phyloP scores from a whole-genome alignment of 2,888 invertebrate species.

The Cenopis cana region DNA sequence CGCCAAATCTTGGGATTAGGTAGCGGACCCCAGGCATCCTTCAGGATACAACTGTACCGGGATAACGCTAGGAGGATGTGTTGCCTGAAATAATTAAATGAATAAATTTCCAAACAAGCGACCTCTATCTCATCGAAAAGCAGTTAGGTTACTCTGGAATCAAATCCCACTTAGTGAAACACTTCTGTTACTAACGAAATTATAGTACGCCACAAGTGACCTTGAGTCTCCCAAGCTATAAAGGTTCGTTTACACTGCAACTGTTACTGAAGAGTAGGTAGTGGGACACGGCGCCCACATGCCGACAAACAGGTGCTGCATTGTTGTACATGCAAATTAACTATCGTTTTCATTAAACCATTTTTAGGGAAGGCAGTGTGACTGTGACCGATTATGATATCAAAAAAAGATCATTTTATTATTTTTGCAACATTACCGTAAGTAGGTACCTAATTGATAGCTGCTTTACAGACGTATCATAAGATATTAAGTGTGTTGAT shows the following conservation, averaged over 20 bases:
- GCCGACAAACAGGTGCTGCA: constrained; percentile 79
- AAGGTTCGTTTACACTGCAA: constrained; percentile 84
- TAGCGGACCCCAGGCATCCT: too few relatives aligned
- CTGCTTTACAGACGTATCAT: neutral
- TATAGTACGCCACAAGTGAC: constrained; percentile 58
- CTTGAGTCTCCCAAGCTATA: constrained; percentile 79
- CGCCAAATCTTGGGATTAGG: too few relatives aligned
- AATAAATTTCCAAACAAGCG: too few relatives aligned
- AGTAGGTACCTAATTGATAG: too few relatives aligned
- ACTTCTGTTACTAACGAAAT: constrained; percentile 26
- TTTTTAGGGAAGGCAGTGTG: constrained; percentile 63
- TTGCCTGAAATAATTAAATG: too few relatives aligned
- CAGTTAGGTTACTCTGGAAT: too few relatives aligned
- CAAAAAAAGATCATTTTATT: neutral
- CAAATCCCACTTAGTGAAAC: constrained; percentile 16
- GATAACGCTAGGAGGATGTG: too few relatives aligned
- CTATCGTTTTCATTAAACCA: constrained; percentile 77
- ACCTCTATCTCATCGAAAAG: too few relatives aligned
- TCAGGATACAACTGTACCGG: too few relatives aligned
- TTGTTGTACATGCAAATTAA: constrained; percentile 85
- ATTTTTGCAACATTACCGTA: neutral
- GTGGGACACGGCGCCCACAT: constrained; percentile 78
- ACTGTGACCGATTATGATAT: constrained; percentile 18
- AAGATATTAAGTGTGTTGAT: neutral
- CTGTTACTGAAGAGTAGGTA: constrained; percentile 77